A percentile compares a stretch with the other conserved stretches of the same genome.
phyloP scores from a whole-genome alignment of 2,888 invertebrate genomes.

The Campoletis raptor region DNA sequence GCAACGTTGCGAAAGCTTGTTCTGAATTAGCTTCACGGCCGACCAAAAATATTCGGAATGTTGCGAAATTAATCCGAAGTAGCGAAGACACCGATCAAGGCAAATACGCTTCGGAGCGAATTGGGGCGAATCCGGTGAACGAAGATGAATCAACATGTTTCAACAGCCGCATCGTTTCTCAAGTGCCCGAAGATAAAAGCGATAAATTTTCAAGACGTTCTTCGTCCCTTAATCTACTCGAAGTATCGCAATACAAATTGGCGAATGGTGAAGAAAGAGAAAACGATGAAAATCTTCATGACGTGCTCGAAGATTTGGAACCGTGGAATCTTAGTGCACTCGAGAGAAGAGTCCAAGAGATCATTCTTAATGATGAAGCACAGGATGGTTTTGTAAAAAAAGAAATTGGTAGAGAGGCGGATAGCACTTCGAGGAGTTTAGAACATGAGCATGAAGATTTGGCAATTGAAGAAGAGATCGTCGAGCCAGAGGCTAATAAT shows the following conservation, averaged over 20 bases:
- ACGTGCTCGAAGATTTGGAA: constrained; percentile 65
- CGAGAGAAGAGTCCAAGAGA: constrained; percentile 63
- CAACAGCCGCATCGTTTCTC: constrained; percentile 19
- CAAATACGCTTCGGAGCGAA: constrained; percentile 6
- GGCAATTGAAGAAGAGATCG: constrained; percentile 11
- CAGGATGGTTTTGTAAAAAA: constrained; percentile 35
- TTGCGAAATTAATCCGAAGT: constrained; percentile 63
- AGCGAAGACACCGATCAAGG: constrained; percentile 21
- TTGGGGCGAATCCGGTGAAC: constrained; percentile 19
- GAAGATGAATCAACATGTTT: constrained; percentile 37
- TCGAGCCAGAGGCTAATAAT: background rate
- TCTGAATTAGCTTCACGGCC: constrained; percentile 69
- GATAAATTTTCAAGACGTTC: background rate
- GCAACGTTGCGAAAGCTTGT: constrained; percentile 64
- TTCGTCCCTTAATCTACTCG: background rate
- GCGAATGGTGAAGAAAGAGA: constrained; percentile 59
- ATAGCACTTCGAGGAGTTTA: background rate
- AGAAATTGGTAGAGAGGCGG: constrained; percentile 51
- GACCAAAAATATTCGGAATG: constrained; percentile 59
- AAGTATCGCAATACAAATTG: constrained; percentile 13
- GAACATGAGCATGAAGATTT: background rate
- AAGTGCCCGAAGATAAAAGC: background rate
- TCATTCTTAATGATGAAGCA: constrained; percentile 56
- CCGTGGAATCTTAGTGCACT: constrained; percentile 67
- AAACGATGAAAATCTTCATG: constrained; percentile 52